A percentile compares a stretch with the other conserved stretches of the same genome.
Conservation (phyloP, 2,113 vertebrate species). For the Trogon surrucura region DNA sequence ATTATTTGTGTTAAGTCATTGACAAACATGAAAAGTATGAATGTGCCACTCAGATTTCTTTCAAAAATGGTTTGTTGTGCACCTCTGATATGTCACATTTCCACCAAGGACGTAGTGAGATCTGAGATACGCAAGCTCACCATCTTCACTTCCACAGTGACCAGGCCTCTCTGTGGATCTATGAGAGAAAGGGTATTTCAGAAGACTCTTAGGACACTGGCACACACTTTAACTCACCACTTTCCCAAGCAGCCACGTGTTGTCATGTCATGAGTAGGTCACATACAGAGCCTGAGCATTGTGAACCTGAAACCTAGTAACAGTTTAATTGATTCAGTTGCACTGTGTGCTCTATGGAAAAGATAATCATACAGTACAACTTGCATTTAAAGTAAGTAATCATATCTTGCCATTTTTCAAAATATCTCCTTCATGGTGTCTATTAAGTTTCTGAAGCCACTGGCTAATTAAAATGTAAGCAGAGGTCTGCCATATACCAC, state of each 20-base stretch:
- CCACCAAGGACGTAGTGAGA: not conserved
- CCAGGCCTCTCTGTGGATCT: not conserved
- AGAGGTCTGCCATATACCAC: not conserved
- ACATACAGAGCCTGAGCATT: not conserved
- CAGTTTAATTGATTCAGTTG: not conserved
- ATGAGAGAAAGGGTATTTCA: rapidly evolving
- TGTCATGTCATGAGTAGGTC: not conserved
- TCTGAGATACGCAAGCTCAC: not conserved
- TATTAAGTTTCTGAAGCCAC: not conserved
- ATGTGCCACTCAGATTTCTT: not conserved
- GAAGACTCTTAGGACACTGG: not conserved
- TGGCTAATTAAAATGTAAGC: not conserved
- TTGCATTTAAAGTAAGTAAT: not conserved
- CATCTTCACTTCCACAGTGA: not conserved
- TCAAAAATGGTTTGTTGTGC: not conserved
- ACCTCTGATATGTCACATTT: not conserved
- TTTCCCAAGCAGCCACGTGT: not conserved
- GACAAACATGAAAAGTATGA: not conserved
- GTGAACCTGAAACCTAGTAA: not conserved
- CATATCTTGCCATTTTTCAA: not conserved
- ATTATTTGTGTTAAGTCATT: not conserved
- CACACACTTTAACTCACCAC: not conserved
- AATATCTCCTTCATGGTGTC: not conserved
- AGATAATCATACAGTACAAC: not conserved
- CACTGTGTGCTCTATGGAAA: not conserved